Base-by-base conservation (phyloP, 2,888 invertebrate genomes). In the Spodoptera picta region DNA sequence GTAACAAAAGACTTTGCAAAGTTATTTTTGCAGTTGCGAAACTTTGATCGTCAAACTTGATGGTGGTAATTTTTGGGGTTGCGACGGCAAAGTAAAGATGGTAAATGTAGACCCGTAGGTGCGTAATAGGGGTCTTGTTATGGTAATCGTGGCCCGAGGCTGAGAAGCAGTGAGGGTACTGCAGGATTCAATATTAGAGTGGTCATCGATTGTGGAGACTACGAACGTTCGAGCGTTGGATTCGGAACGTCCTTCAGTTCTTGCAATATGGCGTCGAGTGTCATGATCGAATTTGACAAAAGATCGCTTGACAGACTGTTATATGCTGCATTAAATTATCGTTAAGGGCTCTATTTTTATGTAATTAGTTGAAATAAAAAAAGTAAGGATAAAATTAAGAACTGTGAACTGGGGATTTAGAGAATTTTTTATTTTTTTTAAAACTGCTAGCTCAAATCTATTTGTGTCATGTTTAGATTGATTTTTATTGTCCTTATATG, bases 61-160 rank as follows among this genome's bases (percentile, higher is more conserved):
- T 59, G 53, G 47, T 43, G 4, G 14, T 7, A 23, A 41, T 63
- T 65, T 76, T 51, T 43, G 61, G 67, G 57, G 63, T 68, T 44
- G 27, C 43, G 66, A 72, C 75, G 56, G 81, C 62, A 76, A 66
- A 73, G 54, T 57, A 61, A 58, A 48, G 12, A 36, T 77, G 66
- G 82, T 78, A 52, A 56, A 58, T 41, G 65, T 69, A 73, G 80
- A 73, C 85, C 89, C 85, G 83, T 85, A 89, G 91, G 91, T 88
- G 89, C 90, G 90, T 93, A 92, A 93, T 93, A 87, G 91, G 90
- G 89, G 89, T 87, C 93, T 94, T 94, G 94, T 94, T 93, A 94
- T 94, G 94, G 85, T 93, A 94, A 94, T 94, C 86, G 79, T 46
- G 85, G 86, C 94, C 92, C 80, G 83, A 88, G 92, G 92, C 86